Conservation (phyloP, 2,888 invertebrate genomes). For the Hemaris fuciformis region DNA sequence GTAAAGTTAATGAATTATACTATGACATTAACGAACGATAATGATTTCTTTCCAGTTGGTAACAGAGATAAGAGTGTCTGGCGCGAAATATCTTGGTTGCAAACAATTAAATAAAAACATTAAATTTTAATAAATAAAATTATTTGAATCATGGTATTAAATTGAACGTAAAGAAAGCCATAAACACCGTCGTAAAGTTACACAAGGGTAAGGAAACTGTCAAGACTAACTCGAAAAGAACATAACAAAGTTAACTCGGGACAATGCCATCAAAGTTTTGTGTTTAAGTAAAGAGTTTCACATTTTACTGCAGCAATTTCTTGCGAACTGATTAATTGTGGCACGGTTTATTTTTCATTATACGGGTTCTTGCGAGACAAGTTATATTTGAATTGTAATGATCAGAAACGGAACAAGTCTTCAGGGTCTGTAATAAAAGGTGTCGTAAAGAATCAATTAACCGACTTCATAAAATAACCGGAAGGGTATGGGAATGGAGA, state of each 20-base stretch:
- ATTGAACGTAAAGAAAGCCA: background rate
- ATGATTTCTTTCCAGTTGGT: background rate
- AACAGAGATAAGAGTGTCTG: background rate
- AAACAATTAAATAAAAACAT: background rate
- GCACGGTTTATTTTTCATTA: background rate
- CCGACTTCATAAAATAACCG: background rate
- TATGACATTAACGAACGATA: background rate
- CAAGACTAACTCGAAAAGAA: constrained; percentile 8
- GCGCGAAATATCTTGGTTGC: background rate
- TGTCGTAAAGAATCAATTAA: constrained; percentile 15
- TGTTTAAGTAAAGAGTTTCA: constrained; percentile 16
- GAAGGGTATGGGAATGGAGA: background rate
- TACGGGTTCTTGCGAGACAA: background rate
- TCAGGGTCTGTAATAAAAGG: background rate
- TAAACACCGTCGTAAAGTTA: background rate
- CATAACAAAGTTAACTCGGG: constrained; percentile 20
- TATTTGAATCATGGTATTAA: background rate
- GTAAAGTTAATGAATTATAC: background rate
- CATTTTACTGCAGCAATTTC: background rate
- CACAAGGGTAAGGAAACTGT: constrained; percentile 14
- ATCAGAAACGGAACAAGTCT: background rate
- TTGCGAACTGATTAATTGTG: background rate
- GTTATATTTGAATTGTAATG: constrained; percentile 8
- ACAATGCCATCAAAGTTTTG: constrained; percentile 21
- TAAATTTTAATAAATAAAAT: background rate